phyloP scores from a whole-genome alignment of 35 echinoderm and acorn worm species.

The Apostichopus californicus region DNA sequence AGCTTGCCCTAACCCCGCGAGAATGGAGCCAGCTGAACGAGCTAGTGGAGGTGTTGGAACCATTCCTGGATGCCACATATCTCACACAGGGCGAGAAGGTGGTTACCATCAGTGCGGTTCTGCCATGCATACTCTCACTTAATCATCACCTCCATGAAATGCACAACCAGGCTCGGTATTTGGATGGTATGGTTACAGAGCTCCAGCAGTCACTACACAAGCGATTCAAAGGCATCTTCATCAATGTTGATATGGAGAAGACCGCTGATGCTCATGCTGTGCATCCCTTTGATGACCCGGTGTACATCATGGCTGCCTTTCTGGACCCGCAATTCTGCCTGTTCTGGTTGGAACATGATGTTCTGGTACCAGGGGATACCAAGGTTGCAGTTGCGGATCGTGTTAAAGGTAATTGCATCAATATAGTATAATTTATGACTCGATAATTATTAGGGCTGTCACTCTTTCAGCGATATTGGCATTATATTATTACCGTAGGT shows the following conservation, averaged over 20 bases:
- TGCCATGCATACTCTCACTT: too few relatives aligned
- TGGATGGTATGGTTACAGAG: too few relatives aligned
- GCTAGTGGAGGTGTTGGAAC: conserved; percentile 22
- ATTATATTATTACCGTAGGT: too few relatives aligned
- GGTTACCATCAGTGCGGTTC: conserved; percentile 29
- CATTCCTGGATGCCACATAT: conserved; percentile 45
- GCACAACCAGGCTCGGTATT: too few relatives aligned
- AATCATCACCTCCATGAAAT: too few relatives aligned
- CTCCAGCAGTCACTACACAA: too few relatives aligned
- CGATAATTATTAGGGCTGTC: conserved; percentile 7
- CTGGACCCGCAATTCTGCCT: conserved; percentile 6
- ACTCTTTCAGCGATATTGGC: not conserved
- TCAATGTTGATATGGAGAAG: conserved; percentile 10
- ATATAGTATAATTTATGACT: too few relatives aligned
- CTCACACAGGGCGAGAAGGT: conserved; percentile 28
- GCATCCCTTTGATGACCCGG: not conserved
- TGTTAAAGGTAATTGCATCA: not conserved
- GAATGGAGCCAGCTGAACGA: conserved; percentile 42
- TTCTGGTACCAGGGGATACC: conserved; percentile 1
- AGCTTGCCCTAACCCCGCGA: not conserved
- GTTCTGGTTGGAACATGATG: conserved; percentile 21
- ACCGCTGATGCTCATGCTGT: conserved; percentile 6
- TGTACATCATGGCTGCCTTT: not conserved
- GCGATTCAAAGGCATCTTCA: not conserved
- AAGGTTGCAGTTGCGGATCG: conserved; percentile 8